These are phyloP conservation scores for Terrapene triunguis DNA, from an alignment of 2,113 vertebrate genomes.

Conservation along the genomic window DNA sequence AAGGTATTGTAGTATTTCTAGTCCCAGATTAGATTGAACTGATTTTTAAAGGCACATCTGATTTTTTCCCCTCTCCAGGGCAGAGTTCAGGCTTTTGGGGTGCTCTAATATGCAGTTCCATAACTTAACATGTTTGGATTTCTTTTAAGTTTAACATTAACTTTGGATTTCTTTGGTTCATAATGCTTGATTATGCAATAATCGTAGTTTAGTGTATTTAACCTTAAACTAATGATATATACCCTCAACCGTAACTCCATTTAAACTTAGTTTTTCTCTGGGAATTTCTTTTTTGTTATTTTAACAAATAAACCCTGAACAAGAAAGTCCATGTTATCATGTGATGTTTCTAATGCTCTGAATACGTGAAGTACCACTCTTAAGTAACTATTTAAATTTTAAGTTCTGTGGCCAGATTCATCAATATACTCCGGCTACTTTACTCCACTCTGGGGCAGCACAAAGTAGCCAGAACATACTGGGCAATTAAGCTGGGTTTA, in stretches of 20 bases:
- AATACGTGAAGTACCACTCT: background rate
- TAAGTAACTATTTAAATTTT: background rate
- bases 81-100: background rate
- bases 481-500: background rate
- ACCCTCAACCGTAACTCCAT: background rate
- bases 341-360: background rate
- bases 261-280: background rate
- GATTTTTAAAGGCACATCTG: background rate
- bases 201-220: background rate
- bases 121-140: background rate
- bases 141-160: background rate
- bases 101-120: background rate
- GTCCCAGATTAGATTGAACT: background rate
- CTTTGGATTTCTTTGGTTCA: background rate
- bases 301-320: background rate
- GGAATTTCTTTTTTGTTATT: background rate
- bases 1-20: background rate
- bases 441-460: background rate
- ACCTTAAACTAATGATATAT: background rate
- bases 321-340: background rate
- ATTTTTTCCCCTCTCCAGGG: background rate
- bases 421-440: background rate
- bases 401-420: background rate
- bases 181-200: background rate
- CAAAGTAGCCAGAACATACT: background rate